Base-by-base conservation (phyloP, 37 sponge, comb jelly and placozoan genomes). In the Halichondria panicea region DNA sequence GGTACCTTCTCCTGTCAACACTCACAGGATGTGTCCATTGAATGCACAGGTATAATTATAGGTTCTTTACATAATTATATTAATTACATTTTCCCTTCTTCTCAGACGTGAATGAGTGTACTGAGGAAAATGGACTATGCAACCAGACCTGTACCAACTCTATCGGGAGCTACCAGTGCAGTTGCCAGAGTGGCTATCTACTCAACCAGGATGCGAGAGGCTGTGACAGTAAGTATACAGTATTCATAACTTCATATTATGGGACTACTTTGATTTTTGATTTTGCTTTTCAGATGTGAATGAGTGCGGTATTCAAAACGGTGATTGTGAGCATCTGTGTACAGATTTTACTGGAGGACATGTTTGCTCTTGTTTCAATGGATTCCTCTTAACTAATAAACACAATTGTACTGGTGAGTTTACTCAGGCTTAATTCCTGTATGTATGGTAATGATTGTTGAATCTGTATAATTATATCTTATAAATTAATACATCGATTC, bases 261-360 rank as follows among this genome's bases (percentile, higher is more conserved):
- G 6, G 24, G 19, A 40, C 43, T 15, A 13, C 9, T 30, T 9
- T 3, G 13, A 50, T 44, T 70, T 53, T 52, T 62, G 4, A 28
- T 75, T 43, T 63, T 18, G 41, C 24, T 7, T 6, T 76, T 12
- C 64, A 79, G 80, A 80, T 43, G 37, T 58, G 19, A 37, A 71
- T 80, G 80, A 80, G 37, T 80, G 80, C 46, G 39, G 33, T 19
- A 41, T 12, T 56, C 4, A 19, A 7, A 80, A 70, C 48, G 71
- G 80, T 62, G 80, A 62, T 11, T 80, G 80, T 60, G 50, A 59
- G 15, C 80, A 80, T 48, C 27, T 38, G 21, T 80, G 80, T 41
- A 67, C 4, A 48, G 70, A 80, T 62, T 61, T 71, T 3, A 57
- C 56, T 69, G 80, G 80, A 0, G 70, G 71, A 33, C 70, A 62